Evolutionary conservation across 2,888 invertebrate species (phyloP).

Genomic region (Noctua pronuba): DNA sequence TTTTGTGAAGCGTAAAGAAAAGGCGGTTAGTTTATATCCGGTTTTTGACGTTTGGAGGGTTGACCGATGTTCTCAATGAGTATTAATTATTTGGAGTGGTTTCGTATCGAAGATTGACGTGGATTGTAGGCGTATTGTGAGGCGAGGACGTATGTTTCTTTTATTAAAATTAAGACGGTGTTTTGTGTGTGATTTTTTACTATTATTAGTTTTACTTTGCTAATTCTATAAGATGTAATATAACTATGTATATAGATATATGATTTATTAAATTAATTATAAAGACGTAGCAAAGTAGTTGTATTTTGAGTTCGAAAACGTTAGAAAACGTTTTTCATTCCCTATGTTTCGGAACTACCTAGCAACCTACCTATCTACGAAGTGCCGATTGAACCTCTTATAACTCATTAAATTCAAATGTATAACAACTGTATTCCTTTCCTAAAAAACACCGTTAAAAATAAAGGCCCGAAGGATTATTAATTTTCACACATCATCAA

Average conservation of each 20-base stretch:
- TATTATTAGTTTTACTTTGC: not conserved
- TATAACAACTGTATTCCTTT: not conserved
- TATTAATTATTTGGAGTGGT: constrained; percentile 89
- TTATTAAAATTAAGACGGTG: constrained; percentile 55
- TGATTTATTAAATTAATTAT: not conserved
- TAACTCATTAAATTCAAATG: not conserved
- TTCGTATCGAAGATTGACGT: constrained; percentile 76
- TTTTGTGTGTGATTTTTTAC: constrained; percentile 2
- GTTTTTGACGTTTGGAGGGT: constrained; percentile 87
- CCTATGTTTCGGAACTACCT: not conserved
- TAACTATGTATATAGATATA: too few species aligned
- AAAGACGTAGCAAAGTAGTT: not conserved
- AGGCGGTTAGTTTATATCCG: constrained; percentile 91
- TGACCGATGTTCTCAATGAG: constrained; percentile 86
- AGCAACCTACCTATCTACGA: too few species aligned
- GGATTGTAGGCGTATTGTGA: constrained; percentile 75
- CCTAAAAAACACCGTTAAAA: constrained; percentile 21
- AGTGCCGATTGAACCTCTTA: not conserved
- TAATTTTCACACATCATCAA: constrained; percentile 88
- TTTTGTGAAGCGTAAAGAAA: constrained; percentile 88
- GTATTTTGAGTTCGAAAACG: not conserved
- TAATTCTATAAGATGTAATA: not conserved
- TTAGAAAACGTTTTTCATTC: not conserved
- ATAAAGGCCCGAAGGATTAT: constrained; percentile 65
- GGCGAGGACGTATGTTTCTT: constrained; percentile 70